Conservation (phyloP, 2,113 vertebrate species). For the sheep (Ovis aries) region DNA sequence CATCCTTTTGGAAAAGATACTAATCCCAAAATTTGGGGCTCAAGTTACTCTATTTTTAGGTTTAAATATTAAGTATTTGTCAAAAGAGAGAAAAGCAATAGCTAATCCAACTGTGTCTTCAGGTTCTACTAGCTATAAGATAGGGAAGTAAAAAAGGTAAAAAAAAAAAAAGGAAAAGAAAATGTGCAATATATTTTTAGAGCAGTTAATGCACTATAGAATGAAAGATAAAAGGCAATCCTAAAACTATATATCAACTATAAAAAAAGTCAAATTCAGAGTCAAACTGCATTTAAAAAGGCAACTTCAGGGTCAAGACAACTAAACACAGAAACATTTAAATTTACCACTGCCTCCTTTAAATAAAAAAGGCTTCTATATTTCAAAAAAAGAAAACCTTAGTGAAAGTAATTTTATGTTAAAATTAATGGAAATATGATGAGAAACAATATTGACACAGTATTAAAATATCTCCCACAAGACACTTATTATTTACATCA, state of each 20-base stretch:
- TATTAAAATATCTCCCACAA: neutral
- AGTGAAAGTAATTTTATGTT: neutral
- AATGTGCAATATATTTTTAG: neutral
- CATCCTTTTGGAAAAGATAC: neutral
- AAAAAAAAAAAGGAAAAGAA: neutral
- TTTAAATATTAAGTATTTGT: neutral
- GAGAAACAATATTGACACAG: neutral
- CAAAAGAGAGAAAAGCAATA: neutral
- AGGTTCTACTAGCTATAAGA: neutral
- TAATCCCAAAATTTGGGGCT: neutral
- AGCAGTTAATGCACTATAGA: neutral
- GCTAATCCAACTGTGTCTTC: neutral
- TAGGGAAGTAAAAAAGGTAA: neutral
- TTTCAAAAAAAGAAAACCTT: neutral
- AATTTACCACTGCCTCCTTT: neutral
- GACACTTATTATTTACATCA: neutral
- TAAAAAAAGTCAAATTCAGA: neutral
- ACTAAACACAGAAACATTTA: neutral
- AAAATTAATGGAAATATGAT: neutral
- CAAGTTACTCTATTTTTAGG: conserved; percentile 2
- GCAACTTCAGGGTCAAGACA: neutral
- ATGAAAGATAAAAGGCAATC: neutral
- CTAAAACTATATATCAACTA: neutral
- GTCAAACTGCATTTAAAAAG: neutral
- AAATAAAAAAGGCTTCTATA: neutral